A percentile compares a stretch with the other conserved stretches of the same genome.
These are phyloP conservation scores for Petrocephalus zakoni DNA, from an alignment of 2,113 vertebrate genomes.

Conservation along the genomic window DNA sequence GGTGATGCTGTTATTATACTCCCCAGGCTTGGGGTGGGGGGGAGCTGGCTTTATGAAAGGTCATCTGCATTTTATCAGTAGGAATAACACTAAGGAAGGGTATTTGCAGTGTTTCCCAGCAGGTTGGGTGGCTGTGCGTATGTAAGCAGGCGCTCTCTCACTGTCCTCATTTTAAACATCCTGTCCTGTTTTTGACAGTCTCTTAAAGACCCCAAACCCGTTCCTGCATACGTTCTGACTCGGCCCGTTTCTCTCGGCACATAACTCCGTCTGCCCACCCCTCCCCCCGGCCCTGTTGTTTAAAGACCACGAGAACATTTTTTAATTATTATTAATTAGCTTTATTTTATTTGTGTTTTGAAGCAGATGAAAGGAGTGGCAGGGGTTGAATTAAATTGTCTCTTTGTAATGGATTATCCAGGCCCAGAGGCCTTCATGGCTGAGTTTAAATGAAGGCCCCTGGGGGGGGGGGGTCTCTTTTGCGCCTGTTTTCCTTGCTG, in stretches of 20 bases:
- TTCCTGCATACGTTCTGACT: slow-evolving; percentile 40
- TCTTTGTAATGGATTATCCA: slow-evolving; percentile 65
- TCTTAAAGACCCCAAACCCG: slow-evolving; percentile 33
- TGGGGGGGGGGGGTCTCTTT: slow-evolving; percentile 61
- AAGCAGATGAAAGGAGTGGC: slow-evolving; percentile 63
- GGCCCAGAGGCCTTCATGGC: slow-evolving; percentile 55
- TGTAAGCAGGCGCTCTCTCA: background rate
- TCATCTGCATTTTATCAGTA: slow-evolving; percentile 20
- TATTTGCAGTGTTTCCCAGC: background rate
- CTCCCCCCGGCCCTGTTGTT: slow-evolving; percentile 24
- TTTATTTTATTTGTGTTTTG: slow-evolving; percentile 58
- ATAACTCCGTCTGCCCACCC: slow-evolving; percentile 18
- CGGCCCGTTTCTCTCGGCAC: slow-evolving; percentile 35
- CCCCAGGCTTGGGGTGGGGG: slow-evolving; percentile 46
- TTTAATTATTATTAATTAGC: slow-evolving; percentile 59
- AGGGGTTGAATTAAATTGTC: slow-evolving; percentile 62
- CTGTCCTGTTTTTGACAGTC: slow-evolving; percentile 27
- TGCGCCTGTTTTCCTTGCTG: slow-evolving; percentile 46
- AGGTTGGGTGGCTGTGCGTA: background rate
- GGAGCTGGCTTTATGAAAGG: slow-evolving; percentile 16
- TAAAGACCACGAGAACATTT: slow-evolving; percentile 43
- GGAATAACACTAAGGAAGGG: background rate
- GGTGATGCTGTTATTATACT: slow-evolving; percentile 59
- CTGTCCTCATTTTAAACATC: background rate
- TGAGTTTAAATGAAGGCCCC: slow-evolving; percentile 51